Evolutionary conservation across 2,888 invertebrate genomes (phyloP).

Genomic region (Dusona sp.): DNA sequence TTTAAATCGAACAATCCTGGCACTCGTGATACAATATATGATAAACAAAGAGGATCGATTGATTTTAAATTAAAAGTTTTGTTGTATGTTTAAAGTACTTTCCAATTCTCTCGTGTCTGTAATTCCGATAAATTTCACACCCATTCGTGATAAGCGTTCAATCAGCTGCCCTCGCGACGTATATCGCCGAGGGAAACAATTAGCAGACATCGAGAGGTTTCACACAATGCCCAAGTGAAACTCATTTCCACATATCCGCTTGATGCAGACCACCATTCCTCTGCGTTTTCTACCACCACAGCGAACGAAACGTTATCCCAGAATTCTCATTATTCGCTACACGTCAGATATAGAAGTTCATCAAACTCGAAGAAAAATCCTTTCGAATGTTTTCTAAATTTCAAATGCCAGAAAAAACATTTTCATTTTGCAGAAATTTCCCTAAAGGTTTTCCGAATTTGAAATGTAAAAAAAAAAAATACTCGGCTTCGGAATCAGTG

Average conservation of each 20-base stretch:
- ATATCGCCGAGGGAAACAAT: conserved; percentile 67
- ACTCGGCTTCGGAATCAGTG: too few species aligned
- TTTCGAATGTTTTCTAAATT: neutral
- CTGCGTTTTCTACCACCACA: conserved; percentile 40
- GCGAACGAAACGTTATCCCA: neutral
- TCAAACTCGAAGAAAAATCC: neutral
- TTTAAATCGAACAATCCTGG: neutral
- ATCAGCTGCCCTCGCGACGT: conserved; percentile 18
- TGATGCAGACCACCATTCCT: conserved; percentile 36
- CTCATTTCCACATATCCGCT: conserved; percentile 58
- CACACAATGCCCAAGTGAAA: conserved; percentile 70
- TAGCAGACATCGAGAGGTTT: conserved; percentile 66
- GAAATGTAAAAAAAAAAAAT: too few species aligned
- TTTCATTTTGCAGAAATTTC: too few species aligned
- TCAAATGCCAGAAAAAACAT: neutral
- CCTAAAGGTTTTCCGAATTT: too few species aligned
- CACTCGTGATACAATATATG: neutral
- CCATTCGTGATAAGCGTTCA: conserved; percentile 44
- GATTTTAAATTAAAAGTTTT: conserved; percentile 33
- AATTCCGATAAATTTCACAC: conserved; percentile 47
- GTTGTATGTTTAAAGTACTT: conserved; percentile 16
- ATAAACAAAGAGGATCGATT: conserved; percentile 22
- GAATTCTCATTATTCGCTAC: neutral
- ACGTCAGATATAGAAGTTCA: neutral
- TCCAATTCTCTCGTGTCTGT: conserved; percentile 17